Conservation (phyloP, 2,888 invertebrate species). For the Zhuqinia jingwanae region DNA sequence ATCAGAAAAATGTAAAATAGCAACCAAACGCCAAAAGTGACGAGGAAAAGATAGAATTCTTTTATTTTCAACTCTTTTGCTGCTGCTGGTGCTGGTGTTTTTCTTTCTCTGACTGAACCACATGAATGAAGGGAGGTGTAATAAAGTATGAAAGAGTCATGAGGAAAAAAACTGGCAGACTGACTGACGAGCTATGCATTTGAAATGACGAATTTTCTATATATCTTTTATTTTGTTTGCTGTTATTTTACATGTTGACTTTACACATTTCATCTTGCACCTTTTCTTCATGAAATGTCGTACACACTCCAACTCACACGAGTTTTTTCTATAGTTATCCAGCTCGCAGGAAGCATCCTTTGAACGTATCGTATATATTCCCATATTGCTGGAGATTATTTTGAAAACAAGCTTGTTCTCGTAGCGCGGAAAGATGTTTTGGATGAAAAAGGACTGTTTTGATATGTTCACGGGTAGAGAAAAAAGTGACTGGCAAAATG, state of each 20-base stretch:
- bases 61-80: too few species aligned
- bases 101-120: neutral
- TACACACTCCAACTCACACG: neutral
- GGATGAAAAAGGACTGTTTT: constrained; percentile 33
- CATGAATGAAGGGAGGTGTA: constrained; percentile 50
- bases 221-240: constrained; percentile 26
- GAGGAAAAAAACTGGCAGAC: constrained; percentile 10
- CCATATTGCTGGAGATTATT: neutral
- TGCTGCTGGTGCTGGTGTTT: constrained; percentile 7
- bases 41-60: neutral
- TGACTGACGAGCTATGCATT: neutral
- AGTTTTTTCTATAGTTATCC: neutral
- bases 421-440: neutral
- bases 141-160: constrained; percentile 34
- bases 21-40: neutral
- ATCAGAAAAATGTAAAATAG: constrained; percentile 25
- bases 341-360: too few species aligned
- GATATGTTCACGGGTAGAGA: constrained; percentile 24
- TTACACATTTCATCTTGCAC: constrained; percentile 27
- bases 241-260: neutral
- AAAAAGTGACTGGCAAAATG: constrained; percentile 26
- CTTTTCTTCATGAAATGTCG: constrained; percentile 21
- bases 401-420: constrained; percentile 5
- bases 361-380: too few species aligned
- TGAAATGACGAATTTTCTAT: constrained; percentile 21